These are phyloP conservation scores for Phymatocera aterrima DNA, from an alignment of 2,888 invertebrate species.

Conservation along the genomic window DNA sequence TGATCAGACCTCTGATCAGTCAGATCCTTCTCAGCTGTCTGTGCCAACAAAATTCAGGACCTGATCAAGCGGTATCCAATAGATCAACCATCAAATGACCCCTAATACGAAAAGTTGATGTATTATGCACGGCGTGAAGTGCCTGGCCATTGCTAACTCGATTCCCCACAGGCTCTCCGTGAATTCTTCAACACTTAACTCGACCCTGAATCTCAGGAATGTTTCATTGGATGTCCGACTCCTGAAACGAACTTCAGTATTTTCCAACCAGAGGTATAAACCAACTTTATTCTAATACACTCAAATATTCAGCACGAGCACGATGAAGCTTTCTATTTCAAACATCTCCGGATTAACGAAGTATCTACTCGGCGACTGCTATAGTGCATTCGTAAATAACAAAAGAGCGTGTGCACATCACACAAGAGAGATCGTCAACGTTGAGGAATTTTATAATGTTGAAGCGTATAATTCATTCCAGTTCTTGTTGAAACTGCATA, in stretches of 20 bases:
- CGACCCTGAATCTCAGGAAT: neutral
- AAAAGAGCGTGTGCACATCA: too few species aligned
- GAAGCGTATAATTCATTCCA: too few species aligned
- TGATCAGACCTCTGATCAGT: neutral
- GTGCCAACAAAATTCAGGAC: neutral
- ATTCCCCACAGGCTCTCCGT: neutral
- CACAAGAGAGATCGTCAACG: too few species aligned
- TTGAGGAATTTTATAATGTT: too few species aligned
- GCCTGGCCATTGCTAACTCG: slow-evolving; percentile 4
- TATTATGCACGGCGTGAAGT: slow-evolving; percentile 30
- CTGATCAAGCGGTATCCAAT: neutral
- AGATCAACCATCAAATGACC: slow-evolving; percentile 14
- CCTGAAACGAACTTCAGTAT: neutral
- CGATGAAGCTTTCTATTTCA: too few species aligned
- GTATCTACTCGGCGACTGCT: too few species aligned
- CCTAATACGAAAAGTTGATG: slow-evolving; percentile 6
- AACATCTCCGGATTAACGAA: too few species aligned
- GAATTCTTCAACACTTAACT: slow-evolving; percentile 24
- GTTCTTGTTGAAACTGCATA: too few species aligned
- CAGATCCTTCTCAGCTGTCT: neutral
- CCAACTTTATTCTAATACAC: too few species aligned
- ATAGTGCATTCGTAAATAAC: too few species aligned
- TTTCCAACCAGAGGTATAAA: neutral
- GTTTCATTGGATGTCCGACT: neutral
- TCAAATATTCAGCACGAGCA: too few species aligned